A percentile compares a stretch with the other conserved stretches of the same genome.
Evolutionary conservation across 2,113 vertebrate genomes (phyloP).

Genomic region (Dicrurus megarhynchus): DNA sequence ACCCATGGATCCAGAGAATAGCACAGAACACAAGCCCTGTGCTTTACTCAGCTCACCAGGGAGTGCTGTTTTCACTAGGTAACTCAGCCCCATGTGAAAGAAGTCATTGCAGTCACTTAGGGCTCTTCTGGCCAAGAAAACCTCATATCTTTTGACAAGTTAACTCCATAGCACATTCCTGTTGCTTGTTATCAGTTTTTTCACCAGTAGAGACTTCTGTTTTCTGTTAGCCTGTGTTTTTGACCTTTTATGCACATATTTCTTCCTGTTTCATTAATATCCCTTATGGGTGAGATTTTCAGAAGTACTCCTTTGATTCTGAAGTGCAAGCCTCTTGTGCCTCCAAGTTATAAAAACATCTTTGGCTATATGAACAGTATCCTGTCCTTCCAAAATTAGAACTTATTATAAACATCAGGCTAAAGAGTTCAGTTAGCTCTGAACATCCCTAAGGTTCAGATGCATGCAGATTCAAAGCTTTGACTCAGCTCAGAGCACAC

Average conservation of each 20-base stretch:
- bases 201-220: background rate
- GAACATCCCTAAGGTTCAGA: background rate
- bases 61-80: background rate
- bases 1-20: background rate
- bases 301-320: background rate
- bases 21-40: background rate
- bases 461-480: background rate
- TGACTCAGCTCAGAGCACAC: background rate
- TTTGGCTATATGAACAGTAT: background rate
- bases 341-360: background rate
- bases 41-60: background rate
- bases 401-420: background rate
- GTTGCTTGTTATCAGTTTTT: background rate
- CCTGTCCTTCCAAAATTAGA: background rate
- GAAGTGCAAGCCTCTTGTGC: background rate
- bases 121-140: background rate
- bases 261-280: slow-evolving; percentile 15
- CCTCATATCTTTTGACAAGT: background rate
- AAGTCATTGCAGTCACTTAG: background rate
- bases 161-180: background rate
- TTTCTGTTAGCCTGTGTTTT: background rate
- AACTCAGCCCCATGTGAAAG: background rate
- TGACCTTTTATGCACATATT: background rate
- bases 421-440: background rate
- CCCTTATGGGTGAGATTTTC: background rate